Evolutionary conservation across 2,113 vertebrate species (phyloP).

Genomic region (Cinclus cinclus): DNA sequence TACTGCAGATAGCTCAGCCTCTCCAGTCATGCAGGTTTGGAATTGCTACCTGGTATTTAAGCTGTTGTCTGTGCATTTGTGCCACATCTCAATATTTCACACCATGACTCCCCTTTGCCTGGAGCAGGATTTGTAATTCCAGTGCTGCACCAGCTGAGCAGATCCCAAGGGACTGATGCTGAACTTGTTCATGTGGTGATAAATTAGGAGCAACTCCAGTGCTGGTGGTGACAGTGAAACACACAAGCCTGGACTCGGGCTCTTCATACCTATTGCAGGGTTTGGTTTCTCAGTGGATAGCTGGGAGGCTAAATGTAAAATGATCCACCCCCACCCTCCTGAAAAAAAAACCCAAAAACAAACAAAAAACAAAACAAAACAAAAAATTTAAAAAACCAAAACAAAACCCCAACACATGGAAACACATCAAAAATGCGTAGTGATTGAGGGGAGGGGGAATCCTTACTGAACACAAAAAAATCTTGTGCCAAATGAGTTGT

Average conservation of each 20-base stretch:
- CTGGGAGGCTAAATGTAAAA: conserved; percentile 20
- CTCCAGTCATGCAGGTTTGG: not conserved
- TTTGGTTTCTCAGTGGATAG: not conserved
- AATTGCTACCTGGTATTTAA: not conserved
- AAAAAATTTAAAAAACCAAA: not conserved
- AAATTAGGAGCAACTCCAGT: not conserved
- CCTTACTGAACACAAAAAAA: conserved; percentile 14
- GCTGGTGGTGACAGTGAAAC: not conserved
- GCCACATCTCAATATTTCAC: not conserved
- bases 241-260: not conserved
- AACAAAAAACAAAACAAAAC: not conserved
- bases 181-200: not conserved
- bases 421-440: not conserved
- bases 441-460: not conserved
- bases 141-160: not conserved
- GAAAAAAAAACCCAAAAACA: not conserved
- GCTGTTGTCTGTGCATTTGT: not conserved
- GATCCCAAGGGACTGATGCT: not conserved
- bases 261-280: not conserved
- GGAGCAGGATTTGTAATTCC: not conserved
- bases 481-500: conserved; percentile 43
- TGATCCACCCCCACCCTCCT: not conserved
- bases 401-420: not conserved
- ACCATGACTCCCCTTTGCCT: not conserved
- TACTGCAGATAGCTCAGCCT: not conserved